A percentile compares a stretch with the other conserved stretches of the same genome.
These are phyloP conservation scores for Aricia artaxerxes DNA, from an alignment of 2,888 invertebrate species.

Conservation along the genomic window DNA sequence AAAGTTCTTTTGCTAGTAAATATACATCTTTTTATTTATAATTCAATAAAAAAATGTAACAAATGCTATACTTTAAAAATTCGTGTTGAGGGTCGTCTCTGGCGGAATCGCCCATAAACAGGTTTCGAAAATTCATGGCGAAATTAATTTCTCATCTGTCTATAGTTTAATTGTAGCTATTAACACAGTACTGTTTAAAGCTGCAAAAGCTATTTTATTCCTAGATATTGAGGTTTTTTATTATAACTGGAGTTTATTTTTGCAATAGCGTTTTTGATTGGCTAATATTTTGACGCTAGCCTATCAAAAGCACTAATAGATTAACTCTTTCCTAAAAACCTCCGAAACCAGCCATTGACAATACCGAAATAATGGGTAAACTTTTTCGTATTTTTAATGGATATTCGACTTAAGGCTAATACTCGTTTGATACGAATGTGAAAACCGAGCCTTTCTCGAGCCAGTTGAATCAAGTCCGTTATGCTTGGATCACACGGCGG, in stretches of 20 bases:
- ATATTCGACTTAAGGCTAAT: conserved; percentile 15
- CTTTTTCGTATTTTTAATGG: not conserved
- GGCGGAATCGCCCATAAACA: too few relatives aligned
- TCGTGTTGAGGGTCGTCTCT: too few relatives aligned
- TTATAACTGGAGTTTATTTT: not conserved
- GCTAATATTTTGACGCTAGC: too few relatives aligned
- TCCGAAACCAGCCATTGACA: not conserved
- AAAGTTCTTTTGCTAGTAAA: too few relatives aligned
- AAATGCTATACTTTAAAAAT: too few relatives aligned
- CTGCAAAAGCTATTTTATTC: not conserved
- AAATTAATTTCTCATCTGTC: not conserved
- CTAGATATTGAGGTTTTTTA: too few relatives aligned
- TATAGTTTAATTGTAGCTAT: not conserved
- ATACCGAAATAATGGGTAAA: not conserved
- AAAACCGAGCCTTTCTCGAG: conserved; percentile 41
- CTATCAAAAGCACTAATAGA: too few relatives aligned
- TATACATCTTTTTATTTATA: too few relatives aligned
- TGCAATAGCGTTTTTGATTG: too few relatives aligned
- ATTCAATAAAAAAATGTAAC: too few relatives aligned
- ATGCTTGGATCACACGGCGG: conserved; percentile 20
- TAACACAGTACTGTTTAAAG: not conserved
- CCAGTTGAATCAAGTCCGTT: conserved; percentile 13
- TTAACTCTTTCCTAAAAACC: not conserved
- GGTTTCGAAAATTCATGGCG: not conserved
- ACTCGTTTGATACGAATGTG: conserved; percentile 38